phyloP scores from a whole-genome alignment of 2,113 vertebrate species.

The Saiga tatarica region DNA sequence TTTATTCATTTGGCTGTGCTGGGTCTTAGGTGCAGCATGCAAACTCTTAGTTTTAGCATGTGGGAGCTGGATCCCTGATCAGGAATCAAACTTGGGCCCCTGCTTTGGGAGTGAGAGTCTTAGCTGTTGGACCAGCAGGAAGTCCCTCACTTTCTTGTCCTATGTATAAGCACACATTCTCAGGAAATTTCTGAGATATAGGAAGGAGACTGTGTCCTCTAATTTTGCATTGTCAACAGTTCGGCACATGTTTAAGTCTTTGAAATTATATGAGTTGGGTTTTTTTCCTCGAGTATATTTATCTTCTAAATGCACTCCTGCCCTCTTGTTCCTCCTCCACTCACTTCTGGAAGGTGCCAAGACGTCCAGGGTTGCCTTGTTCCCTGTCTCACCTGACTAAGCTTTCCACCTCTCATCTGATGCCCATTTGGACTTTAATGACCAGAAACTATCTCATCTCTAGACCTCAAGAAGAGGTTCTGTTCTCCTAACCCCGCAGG shows the following conservation, averaged over 20 bases:
- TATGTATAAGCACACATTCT: background rate
- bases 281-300: background rate
- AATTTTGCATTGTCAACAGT: background rate
- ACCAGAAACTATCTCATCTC: background rate
- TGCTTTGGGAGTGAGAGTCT: background rate
- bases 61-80: background rate
- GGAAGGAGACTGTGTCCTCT: background rate
- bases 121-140: background rate
- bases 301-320: accelerated
- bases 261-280: background rate
- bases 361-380: background rate
- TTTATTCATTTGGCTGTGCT: background rate
- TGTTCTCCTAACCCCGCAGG: background rate
- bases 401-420: background rate
- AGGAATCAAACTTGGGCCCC: background rate
- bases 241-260: background rate
- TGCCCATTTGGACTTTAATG: background rate
- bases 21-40: background rate
- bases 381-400: background rate
- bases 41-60: background rate
- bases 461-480: background rate
- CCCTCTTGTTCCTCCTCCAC: background rate
- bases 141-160: background rate
- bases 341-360: background rate
- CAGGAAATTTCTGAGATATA: background rate